phyloP scores from a whole-genome alignment of 2,888 invertebrate species.

The Baronia brevicornis region DNA sequence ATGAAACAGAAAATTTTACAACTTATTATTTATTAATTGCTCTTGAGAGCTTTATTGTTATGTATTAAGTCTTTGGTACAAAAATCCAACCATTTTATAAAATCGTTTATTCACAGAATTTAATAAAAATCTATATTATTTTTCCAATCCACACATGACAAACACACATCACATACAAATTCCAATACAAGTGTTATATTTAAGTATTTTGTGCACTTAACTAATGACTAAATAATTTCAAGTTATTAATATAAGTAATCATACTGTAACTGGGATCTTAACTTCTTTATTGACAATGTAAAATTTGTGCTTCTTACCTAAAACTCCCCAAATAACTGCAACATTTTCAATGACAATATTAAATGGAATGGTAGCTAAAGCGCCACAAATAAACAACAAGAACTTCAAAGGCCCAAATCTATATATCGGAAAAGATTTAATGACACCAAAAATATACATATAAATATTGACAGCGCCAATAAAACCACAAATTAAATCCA shows the following conservation, averaged over 20 bases:
- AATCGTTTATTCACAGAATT: too few species aligned
- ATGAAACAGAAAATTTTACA: constrained; percentile 17
- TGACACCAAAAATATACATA: constrained; percentile 98
- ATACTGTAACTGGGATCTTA: constrained; percentile 80
- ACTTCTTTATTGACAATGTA: constrained; percentile 97
- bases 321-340: constrained; percentile 94
- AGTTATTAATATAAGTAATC: constrained; percentile 36
- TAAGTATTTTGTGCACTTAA: constrained; percentile 61
- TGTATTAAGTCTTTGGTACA: constrained; percentile 27
- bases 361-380: constrained; percentile 92
- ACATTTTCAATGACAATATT: constrained; percentile 96
- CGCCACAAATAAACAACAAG: constrained; percentile 87
- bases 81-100: constrained; percentile 14
- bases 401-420: constrained; percentile 89
- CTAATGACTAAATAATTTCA: constrained; percentile 30
- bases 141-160: constrained; percentile 2
- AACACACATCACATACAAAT: constrained; percentile 26
- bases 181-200: constrained; percentile 26
- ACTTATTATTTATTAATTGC: constrained; percentile 14
- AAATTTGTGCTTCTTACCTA: constrained; percentile 97
- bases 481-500: constrained; percentile 92
- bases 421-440: constrained; percentile 94
- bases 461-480: constrained; percentile 96
- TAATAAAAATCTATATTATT: too few species aligned
- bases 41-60: constrained; percentile 7